These are phyloP conservation scores for Adelosebastes latens DNA, from an alignment of 2,797 vertebrate genomes.

Conservation along the genomic window DNA sequence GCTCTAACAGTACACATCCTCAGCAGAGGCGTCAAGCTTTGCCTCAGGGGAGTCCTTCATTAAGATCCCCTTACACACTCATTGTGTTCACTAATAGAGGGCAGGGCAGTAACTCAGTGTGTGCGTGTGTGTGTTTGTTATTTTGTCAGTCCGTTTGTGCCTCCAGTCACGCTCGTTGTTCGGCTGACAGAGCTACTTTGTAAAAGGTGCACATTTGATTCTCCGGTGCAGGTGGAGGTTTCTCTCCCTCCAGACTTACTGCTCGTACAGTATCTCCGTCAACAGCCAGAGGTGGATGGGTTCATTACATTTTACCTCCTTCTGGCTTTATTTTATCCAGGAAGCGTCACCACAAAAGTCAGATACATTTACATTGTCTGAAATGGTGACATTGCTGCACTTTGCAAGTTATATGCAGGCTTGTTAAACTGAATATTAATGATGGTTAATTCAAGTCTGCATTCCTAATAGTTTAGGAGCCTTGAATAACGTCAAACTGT, in stretches of 20 bases:
- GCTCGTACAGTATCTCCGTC: slow-evolving; percentile 34
- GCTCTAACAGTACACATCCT: slow-evolving; percentile 78
- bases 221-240: slow-evolving; percentile 56
- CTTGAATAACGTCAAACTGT: background rate
- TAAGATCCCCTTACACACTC: slow-evolving; percentile 77
- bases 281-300: slow-evolving; percentile 40
- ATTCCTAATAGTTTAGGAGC: background rate
- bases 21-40: slow-evolving; percentile 61
- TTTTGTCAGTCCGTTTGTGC: slow-evolving; percentile 63
- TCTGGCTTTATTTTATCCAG: slow-evolving; percentile 18
- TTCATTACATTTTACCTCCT: slow-evolving; percentile 53
- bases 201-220: slow-evolving; percentile 66
- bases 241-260: slow-evolving; percentile 33
- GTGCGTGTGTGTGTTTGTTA: slow-evolving; percentile 56
- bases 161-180: slow-evolving; percentile 63
- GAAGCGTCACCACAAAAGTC: background rate
- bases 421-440: background rate
- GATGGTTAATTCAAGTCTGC: background rate
- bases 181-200: slow-evolving; percentile 62
- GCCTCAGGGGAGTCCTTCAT: slow-evolving; percentile 79
- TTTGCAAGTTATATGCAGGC: background rate
- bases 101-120: slow-evolving; percentile 59
- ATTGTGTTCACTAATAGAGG: slow-evolving; percentile 78
- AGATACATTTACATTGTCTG: background rate
- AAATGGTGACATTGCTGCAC: background rate